These are phyloP conservation scores for Emydura subglobosa DNA, from an alignment of 2,113 vertebrate species.

Conservation along the genomic window DNA sequence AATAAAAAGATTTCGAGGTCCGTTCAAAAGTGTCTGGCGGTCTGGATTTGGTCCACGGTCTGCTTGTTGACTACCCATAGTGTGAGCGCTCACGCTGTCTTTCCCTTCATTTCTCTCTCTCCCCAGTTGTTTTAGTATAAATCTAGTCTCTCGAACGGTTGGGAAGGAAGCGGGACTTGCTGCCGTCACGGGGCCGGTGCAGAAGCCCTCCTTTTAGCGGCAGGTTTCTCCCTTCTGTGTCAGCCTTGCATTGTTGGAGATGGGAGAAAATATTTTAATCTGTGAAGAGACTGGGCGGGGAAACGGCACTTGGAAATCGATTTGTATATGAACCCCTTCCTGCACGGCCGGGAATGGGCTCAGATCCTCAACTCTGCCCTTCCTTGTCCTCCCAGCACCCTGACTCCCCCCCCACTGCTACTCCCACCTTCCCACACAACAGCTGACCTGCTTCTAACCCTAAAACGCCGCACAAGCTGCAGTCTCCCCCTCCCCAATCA, in stretches of 20 bases:
- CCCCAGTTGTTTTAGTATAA: too few relatives aligned
- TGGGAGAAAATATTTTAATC: background rate
- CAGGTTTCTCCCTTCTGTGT: background rate
- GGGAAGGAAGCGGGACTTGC: background rate
- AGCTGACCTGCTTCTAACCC: background rate
- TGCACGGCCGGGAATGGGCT: background rate
- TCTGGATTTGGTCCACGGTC: too few relatives aligned
- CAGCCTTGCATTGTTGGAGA: background rate
- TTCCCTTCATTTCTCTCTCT: background rate
- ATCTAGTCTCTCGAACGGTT: background rate
- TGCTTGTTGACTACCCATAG: too few relatives aligned
- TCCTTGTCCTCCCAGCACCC: background rate
- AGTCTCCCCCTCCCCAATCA: background rate
- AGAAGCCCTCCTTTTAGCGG: background rate
- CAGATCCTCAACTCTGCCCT: background rate
- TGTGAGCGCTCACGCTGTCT: too few relatives aligned
- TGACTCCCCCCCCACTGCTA: background rate
- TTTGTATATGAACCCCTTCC: too few relatives aligned
- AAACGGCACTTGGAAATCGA: too few relatives aligned
- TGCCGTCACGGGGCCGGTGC: background rate
- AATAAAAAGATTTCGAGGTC: too few relatives aligned
- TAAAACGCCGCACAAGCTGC: background rate
- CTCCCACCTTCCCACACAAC: background rate
- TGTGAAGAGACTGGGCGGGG: background rate
- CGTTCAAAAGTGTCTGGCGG: too few relatives aligned